Evolutionary conservation across 2,797 vertebrate genomes (phyloP).

Genomic region (Poeciliopsis paucimaculata): DNA sequence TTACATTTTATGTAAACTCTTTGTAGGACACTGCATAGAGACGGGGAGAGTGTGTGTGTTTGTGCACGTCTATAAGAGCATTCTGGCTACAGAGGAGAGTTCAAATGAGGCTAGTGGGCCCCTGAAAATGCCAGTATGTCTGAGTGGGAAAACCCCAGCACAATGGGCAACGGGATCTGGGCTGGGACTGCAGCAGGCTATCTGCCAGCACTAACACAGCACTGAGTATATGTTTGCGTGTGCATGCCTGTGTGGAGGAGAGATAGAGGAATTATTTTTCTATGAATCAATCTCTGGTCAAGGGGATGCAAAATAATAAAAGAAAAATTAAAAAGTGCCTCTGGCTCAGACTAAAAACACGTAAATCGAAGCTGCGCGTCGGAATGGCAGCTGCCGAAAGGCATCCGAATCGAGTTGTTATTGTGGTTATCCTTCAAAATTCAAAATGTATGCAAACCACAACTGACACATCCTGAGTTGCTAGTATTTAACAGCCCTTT

Average conservation of each 20-base stretch:
- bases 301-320: background rate
- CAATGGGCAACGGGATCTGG: constrained; percentile 67
- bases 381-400: background rate
- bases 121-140: constrained; percentile 67
- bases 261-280: constrained; percentile 20
- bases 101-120: constrained; percentile 62
- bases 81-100: constrained; percentile 46
- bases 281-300: constrained; percentile 20
- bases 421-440: background rate
- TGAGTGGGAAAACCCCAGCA: constrained; percentile 74
- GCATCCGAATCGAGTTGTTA: constrained; percentile 3
- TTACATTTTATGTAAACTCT: constrained; percentile 60
- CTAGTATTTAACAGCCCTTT: background rate
- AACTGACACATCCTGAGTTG: background rate
- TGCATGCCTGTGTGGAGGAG: constrained; percentile 11
- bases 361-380: background rate
- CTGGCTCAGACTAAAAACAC: background rate
- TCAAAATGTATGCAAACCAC: constrained; percentile 18
- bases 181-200: constrained; percentile 60
- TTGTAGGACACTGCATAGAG: constrained; percentile 45
- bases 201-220: constrained; percentile 56
- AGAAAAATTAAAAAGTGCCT: background rate
- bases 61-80: constrained; percentile 28
- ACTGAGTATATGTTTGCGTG: constrained; percentile 32
- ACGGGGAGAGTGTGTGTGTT: background rate